Percentiles rank a stretch among this genome's conserved stretches.
These are phyloP conservation scores for Pachymerium ferrugineum DNA, from an alignment of 2,888 invertebrate genomes.

Conservation along the genomic window DNA sequence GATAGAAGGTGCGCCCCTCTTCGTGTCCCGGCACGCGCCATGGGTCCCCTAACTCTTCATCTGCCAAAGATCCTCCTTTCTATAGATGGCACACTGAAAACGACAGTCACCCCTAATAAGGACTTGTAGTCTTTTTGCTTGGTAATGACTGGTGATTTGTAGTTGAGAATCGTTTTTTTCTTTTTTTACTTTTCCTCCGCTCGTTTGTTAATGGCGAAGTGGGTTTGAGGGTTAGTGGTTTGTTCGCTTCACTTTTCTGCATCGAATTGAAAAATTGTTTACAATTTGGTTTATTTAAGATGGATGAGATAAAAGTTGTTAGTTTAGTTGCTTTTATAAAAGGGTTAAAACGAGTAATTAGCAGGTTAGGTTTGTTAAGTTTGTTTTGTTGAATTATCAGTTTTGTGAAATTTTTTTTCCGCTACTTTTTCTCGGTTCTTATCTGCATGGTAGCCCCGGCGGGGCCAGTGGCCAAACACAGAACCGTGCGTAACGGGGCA, in stretches of 20 bases:
- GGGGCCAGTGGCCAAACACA: neutral
- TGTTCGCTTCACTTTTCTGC: no score
- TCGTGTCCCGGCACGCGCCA: constrained; percentile 27
- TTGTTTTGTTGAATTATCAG: neutral
- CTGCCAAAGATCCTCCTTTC: constrained; percentile 9
- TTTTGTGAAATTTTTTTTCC: neutral
- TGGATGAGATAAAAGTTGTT: no score
- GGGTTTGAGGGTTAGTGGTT: neutral
- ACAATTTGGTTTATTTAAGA: no score
- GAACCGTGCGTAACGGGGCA: neutral
- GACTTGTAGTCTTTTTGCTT: constrained; percentile 25
- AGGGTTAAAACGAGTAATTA: no score
- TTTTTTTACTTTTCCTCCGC: neutral
- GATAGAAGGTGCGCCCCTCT: constrained; percentile 17
- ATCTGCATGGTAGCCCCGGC: neutral
- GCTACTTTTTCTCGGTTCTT: neutral
- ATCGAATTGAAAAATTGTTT: no score
- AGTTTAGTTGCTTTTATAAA: no score
- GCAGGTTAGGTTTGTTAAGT: no score
- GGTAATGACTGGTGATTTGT: constrained; percentile 22
- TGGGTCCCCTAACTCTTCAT: constrained; percentile 20
- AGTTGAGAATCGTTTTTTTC: neutral
- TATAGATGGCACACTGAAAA: neutral
- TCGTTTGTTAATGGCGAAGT: neutral
- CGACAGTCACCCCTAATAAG: constrained; percentile 24